Evolutionary conservation across 1,140 invertebrate genomes (phyloP), one percentile per base, ranked within the genome.

Genomic region (Saxidomus purpurata): DNA sequence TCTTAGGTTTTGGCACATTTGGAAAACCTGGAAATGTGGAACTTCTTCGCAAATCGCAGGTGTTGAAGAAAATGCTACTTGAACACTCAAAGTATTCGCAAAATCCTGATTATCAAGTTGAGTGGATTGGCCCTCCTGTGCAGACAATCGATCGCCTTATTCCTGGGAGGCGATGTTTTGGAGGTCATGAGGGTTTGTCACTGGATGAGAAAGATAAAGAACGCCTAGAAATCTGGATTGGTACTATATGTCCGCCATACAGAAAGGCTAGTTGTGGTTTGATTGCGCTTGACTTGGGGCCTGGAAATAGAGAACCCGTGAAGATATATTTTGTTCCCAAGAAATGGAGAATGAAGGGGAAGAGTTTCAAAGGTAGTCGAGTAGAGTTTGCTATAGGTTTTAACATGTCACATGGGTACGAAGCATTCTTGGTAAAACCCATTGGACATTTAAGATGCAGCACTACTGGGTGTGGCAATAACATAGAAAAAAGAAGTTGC

Each of bases 321-420:
- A 69, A 80, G 19, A 86, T 92, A 28, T 92, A 91, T 38, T 92
- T 86, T 34, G 85, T 92, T 19, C 92, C 92, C 2, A 61, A 55
- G 0, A 82, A 28, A 36, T 76, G 71, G 8, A 74, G 89, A 0
- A 36, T 91, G n/a, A 69, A 79, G 0, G 87, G 90, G 2, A 49
- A 76, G 13, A 52, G 47, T 38, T 82, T 90, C 47, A 61, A 77
- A 19, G 87, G 71, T 1, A 55, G 17, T 11, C 69, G 89, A 43
- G 92, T 92, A 0, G 79, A 90, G 71, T 91, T 92, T 76, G 81
- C 80, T 36, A 34, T 92, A n/a, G 90, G 63, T 13, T 92, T 92
- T 77, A 92, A 77, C 25, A 52, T 92, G 28, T 80, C 84, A 1
- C 74, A 90, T 77, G 92, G 92, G 0, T 92, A 91, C 61, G 92